phyloP scores from a whole-genome alignment of 2,113 vertebrate species.

The Rissa tridactyla region DNA sequence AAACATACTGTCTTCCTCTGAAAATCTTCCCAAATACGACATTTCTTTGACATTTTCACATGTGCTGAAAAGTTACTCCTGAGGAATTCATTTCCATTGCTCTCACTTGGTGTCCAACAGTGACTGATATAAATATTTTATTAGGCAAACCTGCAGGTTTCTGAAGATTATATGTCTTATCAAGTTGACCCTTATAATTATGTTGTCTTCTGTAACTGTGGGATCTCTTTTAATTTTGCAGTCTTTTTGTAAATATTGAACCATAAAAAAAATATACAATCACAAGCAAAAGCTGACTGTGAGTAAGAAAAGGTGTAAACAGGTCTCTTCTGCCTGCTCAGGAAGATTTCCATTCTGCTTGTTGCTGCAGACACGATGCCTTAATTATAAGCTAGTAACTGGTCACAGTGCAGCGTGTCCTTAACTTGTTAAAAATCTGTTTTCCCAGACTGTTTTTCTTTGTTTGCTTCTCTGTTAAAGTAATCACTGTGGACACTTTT shows the following conservation, averaged over 20 bases:
- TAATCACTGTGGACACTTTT: neutral
- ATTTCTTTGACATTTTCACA: conserved; percentile 31
- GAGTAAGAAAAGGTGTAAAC: conserved; percentile 44
- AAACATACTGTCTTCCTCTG: neutral
- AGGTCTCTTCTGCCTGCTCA: neutral
- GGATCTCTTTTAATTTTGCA: conserved; percentile 75
- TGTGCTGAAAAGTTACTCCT: conserved; percentile 41
- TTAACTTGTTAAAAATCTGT: neutral
- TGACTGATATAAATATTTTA: conserved; percentile 83
- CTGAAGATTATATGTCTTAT: conserved; percentile 84
- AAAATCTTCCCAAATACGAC: neutral
- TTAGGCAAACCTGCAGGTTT: conserved; percentile 77
- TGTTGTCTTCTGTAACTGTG: conserved; percentile 77
- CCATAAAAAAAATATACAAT: conserved; percentile 56
- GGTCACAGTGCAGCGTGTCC: neutral
- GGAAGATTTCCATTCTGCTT: neutral
- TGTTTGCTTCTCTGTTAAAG: neutral
- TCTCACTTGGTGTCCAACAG: conserved; percentile 74
- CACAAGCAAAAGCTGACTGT: conserved; percentile 33
- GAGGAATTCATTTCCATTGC: conserved; percentile 50
- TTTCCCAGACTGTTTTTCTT: neutral
- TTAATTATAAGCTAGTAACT: neutral
- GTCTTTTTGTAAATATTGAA: conserved; percentile 80
- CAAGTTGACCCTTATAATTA: conserved; percentile 85
- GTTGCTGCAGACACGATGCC: neutral